Evolutionary conservation across 1,140 invertebrate species (phyloP).

Genomic region (Eumeta japonica): DNA sequence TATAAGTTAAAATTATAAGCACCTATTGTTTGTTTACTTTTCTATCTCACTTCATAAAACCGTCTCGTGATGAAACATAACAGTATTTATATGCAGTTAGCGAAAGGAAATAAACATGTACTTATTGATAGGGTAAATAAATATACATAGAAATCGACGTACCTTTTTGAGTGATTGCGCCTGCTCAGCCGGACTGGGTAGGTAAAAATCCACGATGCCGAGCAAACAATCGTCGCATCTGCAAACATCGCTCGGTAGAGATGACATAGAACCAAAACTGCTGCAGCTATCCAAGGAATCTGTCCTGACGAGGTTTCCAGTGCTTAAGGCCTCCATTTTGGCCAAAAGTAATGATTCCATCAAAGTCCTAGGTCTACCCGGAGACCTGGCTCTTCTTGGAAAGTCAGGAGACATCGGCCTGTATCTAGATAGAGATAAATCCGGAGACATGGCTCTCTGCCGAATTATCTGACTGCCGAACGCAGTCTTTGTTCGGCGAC

Average conservation of each 20-base stretch:
- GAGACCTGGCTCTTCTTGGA: slow-evolving; percentile 40
- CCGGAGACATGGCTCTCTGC: no score
- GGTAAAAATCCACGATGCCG: slow-evolving; percentile 74
- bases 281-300: slow-evolving; percentile 77
- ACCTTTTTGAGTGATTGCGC: slow-evolving; percentile 65
- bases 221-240: slow-evolving; percentile 80
- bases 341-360: slow-evolving; percentile 76
- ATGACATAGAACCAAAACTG: slow-evolving; percentile 69
- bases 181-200: slow-evolving; percentile 60
- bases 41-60: no score
- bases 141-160: no score
- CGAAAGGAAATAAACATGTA: no score
- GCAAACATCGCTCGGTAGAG: slow-evolving; percentile 71
- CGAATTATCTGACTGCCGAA: no score
- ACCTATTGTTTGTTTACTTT: no score
- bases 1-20: no score
- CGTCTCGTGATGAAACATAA: no score
- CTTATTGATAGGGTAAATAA: no score
- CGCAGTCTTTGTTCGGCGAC: no score
- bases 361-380: slow-evolving; percentile 63
- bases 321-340: slow-evolving; percentile 68
- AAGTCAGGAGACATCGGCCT: slow-evolving; percentile 36
- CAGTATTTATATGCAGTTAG: no score
- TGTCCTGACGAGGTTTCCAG: slow-evolving; percentile 62
- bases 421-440: slow-evolving; percentile 17